Evolutionary conservation across 2,888 invertebrate genomes (phyloP), one percentile per base, ranked within the genome.

Genomic region (Unio delphinus): DNA sequence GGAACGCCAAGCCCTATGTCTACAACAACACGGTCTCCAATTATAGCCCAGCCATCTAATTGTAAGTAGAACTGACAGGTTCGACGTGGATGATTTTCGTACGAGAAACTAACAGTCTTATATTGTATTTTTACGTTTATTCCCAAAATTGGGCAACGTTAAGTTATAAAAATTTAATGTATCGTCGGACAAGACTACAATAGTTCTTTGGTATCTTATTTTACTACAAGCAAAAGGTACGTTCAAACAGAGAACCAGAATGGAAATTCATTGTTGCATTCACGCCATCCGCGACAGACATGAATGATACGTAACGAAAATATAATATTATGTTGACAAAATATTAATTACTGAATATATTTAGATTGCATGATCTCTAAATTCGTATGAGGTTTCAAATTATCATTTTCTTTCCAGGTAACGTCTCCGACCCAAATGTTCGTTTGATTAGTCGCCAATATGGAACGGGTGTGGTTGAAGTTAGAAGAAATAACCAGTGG

Each of bases 401-500:
- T 45, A 45, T 45, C 15, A 15, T 45, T 15, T 65, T 58, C 28
- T 45, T 64, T 67, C 4, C 61, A 76, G 74, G 75, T 70, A 70
- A 76, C 17, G 72, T 34, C 23, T 74, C 74, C 0, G 76, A 78
- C 60, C 61, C 76, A 0, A 74, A 75, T 17, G 80, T 87, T 4
- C 80, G 83, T 3, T 72, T 88, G 11, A 71, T 74, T 30, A 64
- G 70, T 8, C 72, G 75, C 30, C 60, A 60, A 17, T 70, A 74
- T 6, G 84, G 80, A 8, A 70, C 74, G 18, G 87, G 87, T 7
- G 80, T 79, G 57, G 86, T 87, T 8, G 81, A 86, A 68, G 72
- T 82, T 8, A 65, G 68, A 7, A 72, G 73, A 58, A 57, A 60
- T 23, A 58, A 64, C n/a, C 56, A 58, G 11, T 85, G 82, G 83